Base-by-base conservation (phyloP, 30 jellyfish, hydroid and myxozoan species). In the Phacellophora camtschatica region DNA sequence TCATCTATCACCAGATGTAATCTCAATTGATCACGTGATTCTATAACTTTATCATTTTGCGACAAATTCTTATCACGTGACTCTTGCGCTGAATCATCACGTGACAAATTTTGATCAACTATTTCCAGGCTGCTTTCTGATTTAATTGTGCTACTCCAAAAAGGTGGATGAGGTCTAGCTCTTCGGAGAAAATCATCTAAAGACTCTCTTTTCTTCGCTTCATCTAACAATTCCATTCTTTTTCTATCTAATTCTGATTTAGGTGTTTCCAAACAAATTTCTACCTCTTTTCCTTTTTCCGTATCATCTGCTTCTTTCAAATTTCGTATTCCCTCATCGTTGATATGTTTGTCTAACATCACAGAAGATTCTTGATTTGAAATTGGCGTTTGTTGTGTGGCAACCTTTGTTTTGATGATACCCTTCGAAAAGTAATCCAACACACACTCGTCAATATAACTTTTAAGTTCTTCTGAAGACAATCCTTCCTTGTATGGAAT, bases 381-480 rank as follows among this genome's bases (percentile, higher is more conserved):
- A n/a, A n/a, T n/a, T n/a, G n/a, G n/a, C n/a, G n/a, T n/a, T n/a
- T 43, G 27, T 12, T 41, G 66, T 1, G 65, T 10, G 5, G 46
- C 45, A 27, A 36, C 43, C 46, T 28, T 72, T 4, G 86, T 72
- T 28, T 74, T 64, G 37, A 66, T 80, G n/a, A 80, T 80, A 1
- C 84, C 91, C 77, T 50, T 25, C 0, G 91, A 80, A 30, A 64
- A 80, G 25, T 80, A 80, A 66, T 80, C 84, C 2, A 28, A 35
- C 62, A 80, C 1, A 46, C 84, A 80, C 6, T 80, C 91, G 5
- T 66, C 61, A 9, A 80, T 23, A 49, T 80, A 80, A n/a, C 68
- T 15, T 32, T 80, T 80, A 3, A 80, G 4, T 65, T 80, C 91
- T 13, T 51, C 72, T 19, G 30, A 33, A 13, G 83, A 22, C 77